phyloP scores from a whole-genome alignment of 2,113 vertebrate species.

The Cephalopholis sonnerati region DNA sequence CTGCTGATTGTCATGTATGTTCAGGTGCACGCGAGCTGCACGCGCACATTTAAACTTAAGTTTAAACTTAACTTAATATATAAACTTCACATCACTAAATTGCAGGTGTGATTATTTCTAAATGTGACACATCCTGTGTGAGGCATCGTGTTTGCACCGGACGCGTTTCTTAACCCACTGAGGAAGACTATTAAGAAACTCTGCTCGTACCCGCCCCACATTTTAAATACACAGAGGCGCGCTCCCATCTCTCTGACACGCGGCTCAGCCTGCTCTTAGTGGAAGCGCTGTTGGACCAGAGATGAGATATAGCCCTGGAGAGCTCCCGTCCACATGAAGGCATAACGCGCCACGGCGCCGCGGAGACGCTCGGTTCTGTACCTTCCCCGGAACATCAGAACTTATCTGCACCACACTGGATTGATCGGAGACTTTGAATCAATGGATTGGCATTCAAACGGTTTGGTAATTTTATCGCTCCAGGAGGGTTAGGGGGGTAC shows the following conservation, averaged over 20 bases:
- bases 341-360: conserved; percentile 48
- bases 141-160: background rate
- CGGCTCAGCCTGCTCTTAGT: conserved; percentile 77
- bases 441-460: conserved; percentile 86
- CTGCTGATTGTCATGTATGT: background rate
- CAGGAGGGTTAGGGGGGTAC: conserved; percentile 66
- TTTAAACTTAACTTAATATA: no score
- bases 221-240: conserved; percentile 78
- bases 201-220: conserved; percentile 71
- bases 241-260: conserved; percentile 71
- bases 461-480: conserved; percentile 79
- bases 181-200: conserved; percentile 1
- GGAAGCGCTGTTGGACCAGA: conserved; percentile 83
- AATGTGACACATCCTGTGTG: no score
- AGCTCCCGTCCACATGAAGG: conserved; percentile 65
- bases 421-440: conserved; percentile 79
- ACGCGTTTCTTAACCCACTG: background rate
- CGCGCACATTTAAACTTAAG: conserved; percentile 1
- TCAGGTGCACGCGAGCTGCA: background rate
- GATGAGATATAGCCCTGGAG: conserved; percentile 77
- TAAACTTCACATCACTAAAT: background rate
- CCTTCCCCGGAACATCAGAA: conserved; percentile 50
- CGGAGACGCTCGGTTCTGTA: conserved; percentile 50
- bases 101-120: background rate
- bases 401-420: conserved; percentile 65